These are phyloP conservation scores for Leptobrachium ailaonicum DNA, from an alignment of 2,113 vertebrate genomes.

Conservation along the genomic window DNA sequence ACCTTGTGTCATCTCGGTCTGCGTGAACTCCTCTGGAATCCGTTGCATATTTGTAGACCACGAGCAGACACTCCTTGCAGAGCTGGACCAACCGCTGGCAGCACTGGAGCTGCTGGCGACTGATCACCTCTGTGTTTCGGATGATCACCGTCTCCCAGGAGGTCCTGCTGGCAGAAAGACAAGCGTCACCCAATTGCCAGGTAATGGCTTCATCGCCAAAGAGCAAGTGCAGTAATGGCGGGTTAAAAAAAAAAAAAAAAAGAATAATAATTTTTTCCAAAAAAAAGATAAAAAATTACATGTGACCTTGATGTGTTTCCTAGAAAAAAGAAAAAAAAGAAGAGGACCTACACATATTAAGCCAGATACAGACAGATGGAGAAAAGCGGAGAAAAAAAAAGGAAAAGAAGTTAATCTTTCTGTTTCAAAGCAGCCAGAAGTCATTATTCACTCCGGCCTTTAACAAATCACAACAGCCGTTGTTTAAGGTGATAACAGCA, in stretches of 20 bases:
- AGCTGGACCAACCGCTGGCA: slow-evolving; percentile 92
- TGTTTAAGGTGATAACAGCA: slow-evolving; percentile 36
- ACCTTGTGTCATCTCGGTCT: slow-evolving; percentile 93
- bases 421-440: slow-evolving; percentile 39
- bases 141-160: slow-evolving; percentile 92
- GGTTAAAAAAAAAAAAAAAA: slow-evolving; percentile 51
- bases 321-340: slow-evolving; percentile 34
- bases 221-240: slow-evolving; percentile 53
- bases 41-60: slow-evolving; percentile 91
- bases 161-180: slow-evolving; percentile 72
- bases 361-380: slow-evolving; percentile 44
- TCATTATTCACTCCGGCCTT: slow-evolving; percentile 50
- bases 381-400: slow-evolving; percentile 50
- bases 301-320: slow-evolving; percentile 27
- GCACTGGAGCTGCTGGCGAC: slow-evolving; percentile 85
- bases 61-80: slow-evolving; percentile 90
- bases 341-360: slow-evolving; percentile 31
- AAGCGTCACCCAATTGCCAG: slow-evolving; percentile 55
- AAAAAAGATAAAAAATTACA: no score
- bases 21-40: slow-evolving; percentile 82
- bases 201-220: slow-evolving; percentile 49
- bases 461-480: slow-evolving; percentile 29
- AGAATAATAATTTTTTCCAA: no score
- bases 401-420: slow-evolving; percentile 52
- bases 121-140: slow-evolving; percentile 85